A percentile compares a stretch with the other conserved stretches of the same genome.
Conservation (phyloP, 2,113 vertebrate species). For the Scophthalmus maximus region DNA sequence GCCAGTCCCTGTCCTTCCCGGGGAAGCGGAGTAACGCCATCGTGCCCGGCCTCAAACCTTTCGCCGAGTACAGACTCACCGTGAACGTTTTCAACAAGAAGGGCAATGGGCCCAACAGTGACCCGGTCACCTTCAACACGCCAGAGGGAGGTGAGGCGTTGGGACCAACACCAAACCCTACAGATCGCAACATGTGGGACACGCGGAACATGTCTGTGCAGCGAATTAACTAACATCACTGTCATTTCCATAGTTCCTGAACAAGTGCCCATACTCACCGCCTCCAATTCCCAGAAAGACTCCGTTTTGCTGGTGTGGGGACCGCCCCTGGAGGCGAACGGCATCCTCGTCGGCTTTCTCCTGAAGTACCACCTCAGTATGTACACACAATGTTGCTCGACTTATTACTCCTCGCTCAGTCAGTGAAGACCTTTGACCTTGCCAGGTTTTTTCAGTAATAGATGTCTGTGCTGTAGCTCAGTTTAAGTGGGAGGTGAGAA, state of each 20-base stretch:
- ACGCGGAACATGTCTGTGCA: background rate
- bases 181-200: background rate
- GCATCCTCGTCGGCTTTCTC: conserved; percentile 88
- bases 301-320: conserved; percentile 90
- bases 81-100: conserved; percentile 91
- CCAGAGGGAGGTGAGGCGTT: conserved; percentile 96
- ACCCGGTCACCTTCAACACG: conserved; percentile 86
- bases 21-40: conserved; percentile 87
- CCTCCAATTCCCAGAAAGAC: conserved; percentile 85
- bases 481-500: background rate
- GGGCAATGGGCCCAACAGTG: conserved; percentile 92
- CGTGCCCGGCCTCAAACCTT: conserved; percentile 89
- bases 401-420: background rate
- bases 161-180: background rate
- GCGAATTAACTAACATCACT: background rate
- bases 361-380: conserved; percentile 92
- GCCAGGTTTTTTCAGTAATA: conserved; percentile 8
- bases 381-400: conserved; percentile 55
- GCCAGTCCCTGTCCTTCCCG: conserved; percentile 84
- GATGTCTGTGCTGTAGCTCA: conserved; percentile 8
- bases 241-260: conserved; percentile 86
- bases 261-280: conserved; percentile 86
- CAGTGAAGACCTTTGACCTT: background rate
- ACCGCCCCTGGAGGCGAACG: conserved; percentile 87
- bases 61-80: conserved; percentile 90